These are phyloP conservation scores for Eutolmus rufibarbis DNA, from an alignment of 2,888 invertebrate species.

Conservation along the genomic window DNA sequence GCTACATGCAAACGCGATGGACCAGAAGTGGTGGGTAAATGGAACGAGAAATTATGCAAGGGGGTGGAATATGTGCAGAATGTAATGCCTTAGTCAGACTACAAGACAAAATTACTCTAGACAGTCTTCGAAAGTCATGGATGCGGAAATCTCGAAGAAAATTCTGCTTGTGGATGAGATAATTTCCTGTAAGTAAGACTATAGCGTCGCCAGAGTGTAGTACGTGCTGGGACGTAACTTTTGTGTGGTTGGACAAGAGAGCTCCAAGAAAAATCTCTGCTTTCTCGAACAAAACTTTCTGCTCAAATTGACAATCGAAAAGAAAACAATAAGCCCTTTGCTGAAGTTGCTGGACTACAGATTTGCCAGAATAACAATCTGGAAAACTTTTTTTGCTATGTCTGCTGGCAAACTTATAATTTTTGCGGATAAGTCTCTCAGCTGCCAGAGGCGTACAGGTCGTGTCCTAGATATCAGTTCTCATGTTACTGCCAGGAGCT, in stretches of 20 bases:
- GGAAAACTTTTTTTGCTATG: background rate
- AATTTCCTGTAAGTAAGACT: background rate
- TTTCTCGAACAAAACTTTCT: conserved; percentile 14
- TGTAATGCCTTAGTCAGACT: background rate
- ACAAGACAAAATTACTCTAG: background rate
- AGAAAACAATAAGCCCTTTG: conserved; percentile 6
- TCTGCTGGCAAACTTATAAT: background rate
- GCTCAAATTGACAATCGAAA: background rate
- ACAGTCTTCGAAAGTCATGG: background rate
- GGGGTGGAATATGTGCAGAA: background rate
- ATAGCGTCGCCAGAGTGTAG: background rate
- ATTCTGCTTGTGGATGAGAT: background rate
- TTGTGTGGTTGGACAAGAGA: background rate
- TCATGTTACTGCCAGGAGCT: background rate
- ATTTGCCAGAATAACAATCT: background rate
- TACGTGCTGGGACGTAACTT: background rate
- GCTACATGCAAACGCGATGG: background rate
- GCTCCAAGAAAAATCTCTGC: background rate
- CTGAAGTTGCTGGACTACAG: background rate
- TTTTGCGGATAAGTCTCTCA: background rate
- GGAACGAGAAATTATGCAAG: background rate
- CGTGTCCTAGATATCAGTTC: background rate
- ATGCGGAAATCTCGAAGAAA: background rate
- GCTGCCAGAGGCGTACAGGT: background rate
- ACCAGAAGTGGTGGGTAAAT: background rate